Evolutionary conservation across 2,888 invertebrate species (phyloP).

Genomic region (Actias luna): DNA sequence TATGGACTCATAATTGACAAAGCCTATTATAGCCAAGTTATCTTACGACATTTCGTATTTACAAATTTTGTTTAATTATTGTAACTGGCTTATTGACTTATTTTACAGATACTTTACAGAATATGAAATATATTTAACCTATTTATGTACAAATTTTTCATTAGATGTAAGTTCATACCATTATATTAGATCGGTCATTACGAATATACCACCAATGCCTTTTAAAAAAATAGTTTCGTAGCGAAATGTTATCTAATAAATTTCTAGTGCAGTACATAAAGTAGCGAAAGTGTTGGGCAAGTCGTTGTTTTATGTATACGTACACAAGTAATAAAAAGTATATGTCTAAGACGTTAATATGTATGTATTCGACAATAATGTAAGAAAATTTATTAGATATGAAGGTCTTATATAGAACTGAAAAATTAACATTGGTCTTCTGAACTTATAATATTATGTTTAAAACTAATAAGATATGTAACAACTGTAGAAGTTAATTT

Average conservation of each 20-base stretch:
- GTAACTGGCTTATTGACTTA: neutral
- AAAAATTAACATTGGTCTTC: neutral
- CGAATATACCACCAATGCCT: too few relatives aligned
- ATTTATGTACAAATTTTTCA: too few relatives aligned
- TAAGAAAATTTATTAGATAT: neutral
- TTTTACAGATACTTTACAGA: too few relatives aligned
- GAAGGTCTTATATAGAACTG: neutral
- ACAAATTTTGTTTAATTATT: neutral
- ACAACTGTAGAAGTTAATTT: constrained; percentile 60
- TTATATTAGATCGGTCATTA: too few relatives aligned
- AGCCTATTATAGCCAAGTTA: neutral
- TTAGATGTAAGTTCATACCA: neutral
- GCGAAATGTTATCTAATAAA: too few relatives aligned
- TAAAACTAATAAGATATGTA: constrained; percentile 30
- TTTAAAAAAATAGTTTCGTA: too few relatives aligned
- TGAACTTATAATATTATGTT: neutral
- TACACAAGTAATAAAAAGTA: neutral
- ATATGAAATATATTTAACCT: too few relatives aligned
- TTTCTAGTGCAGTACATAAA: too few relatives aligned
- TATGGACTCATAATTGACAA: neutral
- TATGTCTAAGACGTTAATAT: neutral
- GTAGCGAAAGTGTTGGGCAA: too few relatives aligned
- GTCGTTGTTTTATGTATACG: too few relatives aligned
- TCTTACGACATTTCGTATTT: neutral
- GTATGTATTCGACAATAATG: neutral